phyloP scores from a whole-genome alignment of 2,888 invertebrate species.

The Merodon equestris region DNA sequence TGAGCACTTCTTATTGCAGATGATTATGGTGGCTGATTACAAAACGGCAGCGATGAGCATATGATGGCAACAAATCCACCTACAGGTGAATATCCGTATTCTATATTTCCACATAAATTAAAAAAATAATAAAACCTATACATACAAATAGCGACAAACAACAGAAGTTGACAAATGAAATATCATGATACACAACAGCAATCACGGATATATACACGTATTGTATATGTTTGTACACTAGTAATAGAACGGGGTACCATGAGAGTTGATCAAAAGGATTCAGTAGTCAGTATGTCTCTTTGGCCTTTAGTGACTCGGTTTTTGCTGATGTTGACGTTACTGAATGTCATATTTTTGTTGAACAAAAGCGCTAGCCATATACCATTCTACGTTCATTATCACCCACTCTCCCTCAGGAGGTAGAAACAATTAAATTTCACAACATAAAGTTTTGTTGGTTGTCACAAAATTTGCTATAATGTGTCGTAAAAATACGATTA shows the following conservation, averaged over 20 bases:
- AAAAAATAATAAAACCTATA: conserved; percentile 3
- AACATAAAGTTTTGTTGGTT: conserved; percentile 65
- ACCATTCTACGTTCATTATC: conserved; percentile 49
- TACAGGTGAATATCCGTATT: conserved; percentile 61
- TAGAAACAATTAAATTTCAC: conserved; percentile 68
- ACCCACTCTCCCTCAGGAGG: conserved; percentile 56
- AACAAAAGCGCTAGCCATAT: conserved; percentile 5
- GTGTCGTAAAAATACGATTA: conserved; percentile 69
- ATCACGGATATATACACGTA: conserved; percentile 2
- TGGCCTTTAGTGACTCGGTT: conserved; percentile 63
- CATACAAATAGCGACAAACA: conserved; percentile 22
- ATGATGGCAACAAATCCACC: conserved; percentile 63
- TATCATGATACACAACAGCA: conserved; percentile 48
- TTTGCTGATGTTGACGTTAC: conserved; percentile 60
- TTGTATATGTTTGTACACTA: too few species aligned
- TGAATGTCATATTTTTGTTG: conserved; percentile 32
- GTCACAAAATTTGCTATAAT: conserved; percentile 67
- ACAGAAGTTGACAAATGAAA: conserved; percentile 65
- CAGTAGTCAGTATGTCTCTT: conserved; percentile 22
- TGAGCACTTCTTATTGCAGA: conserved; percentile 56
- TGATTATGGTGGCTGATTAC: conserved; percentile 66
- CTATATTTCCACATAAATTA: conserved; percentile 27
- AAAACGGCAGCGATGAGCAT: conserved; percentile 62
- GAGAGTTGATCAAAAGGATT: conserved; percentile 63
- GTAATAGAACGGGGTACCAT: conserved; percentile 23